These are phyloP conservation scores for Hippocampus comes DNA, from an alignment of 2,113 vertebrate genomes.

Conservation along the genomic window DNA sequence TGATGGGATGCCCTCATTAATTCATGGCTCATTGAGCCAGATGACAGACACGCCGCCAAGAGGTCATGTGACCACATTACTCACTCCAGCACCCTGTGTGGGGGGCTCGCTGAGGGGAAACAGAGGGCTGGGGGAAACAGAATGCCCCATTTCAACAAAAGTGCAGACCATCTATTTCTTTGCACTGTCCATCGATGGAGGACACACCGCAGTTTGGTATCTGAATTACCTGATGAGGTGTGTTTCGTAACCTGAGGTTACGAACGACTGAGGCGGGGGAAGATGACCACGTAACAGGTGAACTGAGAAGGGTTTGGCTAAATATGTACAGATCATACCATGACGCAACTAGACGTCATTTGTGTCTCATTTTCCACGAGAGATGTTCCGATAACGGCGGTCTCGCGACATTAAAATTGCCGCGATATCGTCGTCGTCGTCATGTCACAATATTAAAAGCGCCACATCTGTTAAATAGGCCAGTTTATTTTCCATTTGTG, in stretches of 20 bases:
- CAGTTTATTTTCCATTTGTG: no score
- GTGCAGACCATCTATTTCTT: constrained; percentile 46
- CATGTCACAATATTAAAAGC: no score
- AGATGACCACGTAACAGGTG: constrained; percentile 8
- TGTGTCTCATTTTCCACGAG: no score
- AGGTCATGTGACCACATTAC: constrained; percentile 75
- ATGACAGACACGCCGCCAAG: constrained; percentile 67
- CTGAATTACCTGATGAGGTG: constrained; percentile 41
- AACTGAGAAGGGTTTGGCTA: constrained; percentile 11
- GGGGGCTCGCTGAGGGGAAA: constrained; percentile 28
- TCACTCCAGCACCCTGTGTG: constrained; percentile 59
- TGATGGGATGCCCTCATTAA: constrained; percentile 74
- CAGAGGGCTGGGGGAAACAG: constrained; percentile 24
- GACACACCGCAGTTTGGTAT: constrained; percentile 28
- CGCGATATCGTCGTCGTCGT: no score
- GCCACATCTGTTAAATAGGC: no score
- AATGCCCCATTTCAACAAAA: constrained; percentile 44
- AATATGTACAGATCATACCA: neutral
- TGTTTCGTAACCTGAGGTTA: constrained; percentile 39
- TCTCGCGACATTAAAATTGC: no score
- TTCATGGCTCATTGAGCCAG: constrained; percentile 65
- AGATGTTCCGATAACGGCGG: no score
- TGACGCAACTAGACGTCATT: no score
- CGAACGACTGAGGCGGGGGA: constrained; percentile 12
- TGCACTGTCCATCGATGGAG: neutral